phyloP scores from a whole-genome alignment of 2,113 vertebrate genomes.

The Loxodonta africana region DNA sequence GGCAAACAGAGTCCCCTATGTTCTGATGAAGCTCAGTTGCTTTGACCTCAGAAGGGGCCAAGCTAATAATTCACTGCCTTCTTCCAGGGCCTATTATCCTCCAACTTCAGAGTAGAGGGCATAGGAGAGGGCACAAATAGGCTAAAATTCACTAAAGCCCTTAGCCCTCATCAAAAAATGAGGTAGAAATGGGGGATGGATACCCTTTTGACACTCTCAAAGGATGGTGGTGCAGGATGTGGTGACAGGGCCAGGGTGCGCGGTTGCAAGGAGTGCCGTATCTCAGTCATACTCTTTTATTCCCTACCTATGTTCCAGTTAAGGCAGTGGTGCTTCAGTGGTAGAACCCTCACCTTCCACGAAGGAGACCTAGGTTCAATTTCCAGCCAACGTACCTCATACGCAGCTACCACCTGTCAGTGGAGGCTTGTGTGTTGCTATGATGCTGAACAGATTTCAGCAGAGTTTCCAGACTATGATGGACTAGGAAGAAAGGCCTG shows the following conservation, averaged over 20 bases:
- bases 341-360: background rate
- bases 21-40: background rate
- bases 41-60: background rate
- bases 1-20: background rate
- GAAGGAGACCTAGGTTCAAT: too few species aligned
- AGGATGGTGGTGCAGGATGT: background rate
- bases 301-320: background rate
- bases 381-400: too few species aligned
- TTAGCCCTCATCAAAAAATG: background rate
- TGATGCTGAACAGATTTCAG: background rate
- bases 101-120: background rate
- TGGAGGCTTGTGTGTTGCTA: too few species aligned
- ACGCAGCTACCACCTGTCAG: too few species aligned
- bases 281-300: background rate
- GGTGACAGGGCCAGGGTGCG: too few species aligned
- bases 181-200: background rate
- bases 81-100: background rate
- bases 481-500: background rate
- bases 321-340: background rate
- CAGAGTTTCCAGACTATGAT: background rate
- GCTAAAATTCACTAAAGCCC: background rate
- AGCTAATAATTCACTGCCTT: background rate
- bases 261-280: fast-evolving
- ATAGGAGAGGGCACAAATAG: background rate
- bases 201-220: background rate